Base-by-base conservation (phyloP, 2,888 invertebrate species). In the Diarsia rubi region DNA sequence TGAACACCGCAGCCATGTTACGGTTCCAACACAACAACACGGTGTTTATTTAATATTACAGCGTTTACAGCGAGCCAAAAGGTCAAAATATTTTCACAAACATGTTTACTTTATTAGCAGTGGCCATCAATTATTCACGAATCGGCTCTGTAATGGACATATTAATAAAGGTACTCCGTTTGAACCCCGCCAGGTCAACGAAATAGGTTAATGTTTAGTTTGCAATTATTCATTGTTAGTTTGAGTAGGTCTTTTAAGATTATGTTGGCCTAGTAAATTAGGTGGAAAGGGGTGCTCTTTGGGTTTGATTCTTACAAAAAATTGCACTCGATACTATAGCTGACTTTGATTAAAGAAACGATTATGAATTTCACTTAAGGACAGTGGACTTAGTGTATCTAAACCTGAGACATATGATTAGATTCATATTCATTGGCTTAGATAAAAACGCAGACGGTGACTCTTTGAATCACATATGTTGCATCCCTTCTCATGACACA, bases 171-270 rank as follows among this genome's bases (percentile, higher is more conserved):
- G 75, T 37, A 79, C 77, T 75, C n/a, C 24, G 68, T 83, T 75
- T 73, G 78, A 82, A 76, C 78, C 27, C 64, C 21, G 66, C 21
- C 75, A 73, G 86, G 86, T 86, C 81, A 78, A 81, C 68, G 69
- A 86, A 86, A 79, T 74, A 78, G 83, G 81, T 83, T 86, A 81
- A 83, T 79, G 78, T 75, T 81, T 81, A 71, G 72, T 75, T 71
- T n/a, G 57, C 73, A 78, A 80, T 82, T 78, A 86, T 81, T 84
- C n/a, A 80, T 52, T 76, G 75, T 71, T 73, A 77, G 80, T 65
- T 79, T 71, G 68, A 73, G 80, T 65, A 78, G 45, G 78, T 79
- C 78, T 79, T 69, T 73, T 68, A 42, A 31, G 45, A 64, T 78
- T 24, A 75, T 83, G 73, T 4, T 69, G 24, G 60, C 80, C 78